Evolutionary conservation across 2,888 invertebrate genomes (phyloP), one percentile per base, ranked within the genome.

Genomic region (Pseudococcus longispinus): DNA sequence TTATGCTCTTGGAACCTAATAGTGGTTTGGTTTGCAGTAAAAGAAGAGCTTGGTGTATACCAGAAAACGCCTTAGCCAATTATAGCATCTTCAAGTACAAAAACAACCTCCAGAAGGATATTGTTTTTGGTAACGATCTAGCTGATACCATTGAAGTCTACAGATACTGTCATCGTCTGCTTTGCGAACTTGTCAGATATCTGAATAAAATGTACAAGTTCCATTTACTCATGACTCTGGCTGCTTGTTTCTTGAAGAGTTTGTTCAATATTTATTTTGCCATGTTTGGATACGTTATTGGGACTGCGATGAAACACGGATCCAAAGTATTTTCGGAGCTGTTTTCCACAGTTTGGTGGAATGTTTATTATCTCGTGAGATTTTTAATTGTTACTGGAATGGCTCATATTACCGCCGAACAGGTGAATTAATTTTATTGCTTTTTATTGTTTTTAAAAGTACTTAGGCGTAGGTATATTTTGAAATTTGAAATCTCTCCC

Each of bases 191-290:
- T 37, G 82, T 88, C 32, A 70, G 85, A 23, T 82, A 88, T 18
- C 65, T 88, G 26, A 88, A 88, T 80, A 85, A 74, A 18, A 88
- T 88, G 80, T 88, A 88, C 26, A 87, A 88, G 80, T 70, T 88
- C 32, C 88, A 88, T 83, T 87, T 88, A 11, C 82, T 88, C 70
- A 84, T 88, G 42, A 85, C 88, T 1, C 84, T 88, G 51, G 84
- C 87, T 2, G 85, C 88, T 2, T 88, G 88, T 23, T 88, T 88
- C 74, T 65, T 88, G 46, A 88, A 88, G 84, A 83, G 85, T 26
- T 83, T 88, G 29, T 88, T 88, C 74, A 88, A 88, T 80, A 83
- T 88, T n/a, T 88, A 88, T 85, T 88, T 88, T 65, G 83, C 88
- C n/a, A 88, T 88, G 88, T 88, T 88, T 55, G 88, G 88, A 18